Base-by-base conservation (phyloP, 2,888 invertebrate species). In the Ceramica pisi region DNA sequence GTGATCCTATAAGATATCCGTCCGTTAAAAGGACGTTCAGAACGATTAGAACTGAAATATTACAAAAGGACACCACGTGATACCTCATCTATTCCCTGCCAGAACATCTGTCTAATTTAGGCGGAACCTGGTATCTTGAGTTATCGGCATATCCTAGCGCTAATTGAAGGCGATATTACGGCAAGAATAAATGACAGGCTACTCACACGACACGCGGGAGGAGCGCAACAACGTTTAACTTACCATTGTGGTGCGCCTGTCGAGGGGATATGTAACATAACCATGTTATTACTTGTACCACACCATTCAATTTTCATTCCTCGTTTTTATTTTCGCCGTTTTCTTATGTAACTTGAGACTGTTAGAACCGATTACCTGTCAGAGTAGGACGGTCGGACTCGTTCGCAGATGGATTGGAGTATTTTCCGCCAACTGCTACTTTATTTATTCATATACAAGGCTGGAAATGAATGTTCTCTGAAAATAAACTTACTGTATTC, bases 141-240 rank as follows among this genome's bases (percentile, higher is more conserved):
- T 79, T 78, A 83, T 79, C 71, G 75, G 71, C 71, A 67, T 72
- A 70, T 75, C 63, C 67, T 77, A 74, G 67, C 78, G 73, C 81
- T 87, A 88, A 89, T 88, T 88, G 86, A 78, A 82, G 85, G 41
- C 76, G 77, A 84, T 87, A 89, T 87, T 88, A 86, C 81, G 69
- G 56, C 63, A 76, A 85, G 78, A 82, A 83, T 83, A 83, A 86
- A 86, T 86, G 83, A 77, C 79, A 75, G 71, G 73, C 59, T n/a
- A n/a, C 70, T 64, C 82, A 81, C 80, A 80, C 68, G 73, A 62
- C 64, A 50, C 65, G 6, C 31, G 31, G 31, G 31, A 31, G 56
- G 38, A 57, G 57, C 14, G 19, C 46, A 14, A 41, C 41, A 83
- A 88, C 77, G 83, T 87, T 84, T 84, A 83, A 86, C 83, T 87